phyloP scores from a whole-genome alignment of 2,888 invertebrate species.

The Heterodera filipjevi region DNA sequence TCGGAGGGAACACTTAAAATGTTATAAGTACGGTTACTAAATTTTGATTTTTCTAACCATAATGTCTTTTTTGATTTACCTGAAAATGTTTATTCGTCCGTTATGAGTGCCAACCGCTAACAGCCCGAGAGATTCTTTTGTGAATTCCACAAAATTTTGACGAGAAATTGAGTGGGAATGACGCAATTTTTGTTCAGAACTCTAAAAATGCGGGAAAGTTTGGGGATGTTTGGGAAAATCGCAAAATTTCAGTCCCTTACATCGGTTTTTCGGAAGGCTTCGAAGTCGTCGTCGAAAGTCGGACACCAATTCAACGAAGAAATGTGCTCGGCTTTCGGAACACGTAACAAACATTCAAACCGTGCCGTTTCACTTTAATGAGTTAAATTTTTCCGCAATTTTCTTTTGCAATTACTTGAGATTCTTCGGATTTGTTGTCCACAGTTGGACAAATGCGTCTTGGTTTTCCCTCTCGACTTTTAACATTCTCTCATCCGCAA shows the following conservation, averaged over 20 bases:
- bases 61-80: slow-evolving; percentile 29
- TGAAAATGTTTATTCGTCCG: slow-evolving; percentile 38
- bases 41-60: neutral
- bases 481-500: slow-evolving; percentile 37
- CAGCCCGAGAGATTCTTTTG: slow-evolving; percentile 33
- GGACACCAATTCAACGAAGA: slow-evolving; percentile 37
- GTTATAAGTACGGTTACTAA: neutral
- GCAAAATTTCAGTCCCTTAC: too few relatives aligned
- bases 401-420: slow-evolving; percentile 20
- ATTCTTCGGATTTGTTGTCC: slow-evolving; percentile 32
- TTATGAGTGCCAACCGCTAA: slow-evolving; percentile 37
- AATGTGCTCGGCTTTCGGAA: slow-evolving; percentile 19
- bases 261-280: neutral
- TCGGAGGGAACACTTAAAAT: slow-evolving; percentile 17
- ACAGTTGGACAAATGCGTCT: slow-evolving; percentile 38
- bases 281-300: neutral
- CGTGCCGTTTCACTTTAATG: slow-evolving; percentile 28
- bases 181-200: neutral
- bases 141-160: neutral
- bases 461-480: neutral
- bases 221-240: neutral
- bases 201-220: neutral
- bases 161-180: neutral
- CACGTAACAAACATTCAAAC: slow-evolving; percentile 24
- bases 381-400: neutral